Conservation (phyloP, 2,113 vertebrate species). For the Salvelinus alpinus region DNA sequence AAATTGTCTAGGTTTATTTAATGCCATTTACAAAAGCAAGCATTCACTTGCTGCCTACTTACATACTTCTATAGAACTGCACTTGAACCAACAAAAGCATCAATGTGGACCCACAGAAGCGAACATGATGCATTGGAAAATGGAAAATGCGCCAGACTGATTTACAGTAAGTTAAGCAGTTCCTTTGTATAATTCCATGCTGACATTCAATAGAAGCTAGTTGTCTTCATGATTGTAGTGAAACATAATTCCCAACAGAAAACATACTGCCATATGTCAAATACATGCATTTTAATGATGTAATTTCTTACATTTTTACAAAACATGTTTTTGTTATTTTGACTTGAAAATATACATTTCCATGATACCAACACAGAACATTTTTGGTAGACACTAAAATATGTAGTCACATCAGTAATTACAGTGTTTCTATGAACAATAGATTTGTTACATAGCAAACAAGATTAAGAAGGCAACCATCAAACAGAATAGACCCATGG, state of each 20-base stretch:
- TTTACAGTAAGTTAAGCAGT: conserved; percentile 43
- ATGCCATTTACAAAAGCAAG: conserved; percentile 75
- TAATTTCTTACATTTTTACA: conserved; percentile 78
- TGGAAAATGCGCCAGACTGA: conserved; percentile 41
- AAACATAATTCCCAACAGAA: conserved; percentile 50
- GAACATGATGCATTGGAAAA: conserved; percentile 40
- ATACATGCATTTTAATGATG: conserved; percentile 77
- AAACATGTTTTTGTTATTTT: conserved; percentile 75
- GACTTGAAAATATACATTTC: conserved; percentile 89
- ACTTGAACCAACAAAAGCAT: conserved; percentile 41
- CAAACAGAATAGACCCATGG: conserved; percentile 99
- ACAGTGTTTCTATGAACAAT: conserved; percentile 71
- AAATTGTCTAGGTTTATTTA: conserved; percentile 73
- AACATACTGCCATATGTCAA: conserved; percentile 62
- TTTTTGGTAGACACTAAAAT: conserved; percentile 90
- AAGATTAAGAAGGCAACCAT: conserved; percentile 99
- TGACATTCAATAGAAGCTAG: conserved; percentile 45
- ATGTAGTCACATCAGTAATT: conserved; percentile 85
- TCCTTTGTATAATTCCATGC: conserved; percentile 36
- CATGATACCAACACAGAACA: conserved; percentile 83
- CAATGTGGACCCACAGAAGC: conserved; percentile 54
- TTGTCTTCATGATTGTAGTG: conserved; percentile 28
- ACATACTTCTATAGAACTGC: conserved; percentile 56
- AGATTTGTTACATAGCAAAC: conserved; percentile 93
- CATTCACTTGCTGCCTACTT: conserved; percentile 54